Conservation (phyloP, 2,113 vertebrate genomes). For the Proteles cristata region DNA sequence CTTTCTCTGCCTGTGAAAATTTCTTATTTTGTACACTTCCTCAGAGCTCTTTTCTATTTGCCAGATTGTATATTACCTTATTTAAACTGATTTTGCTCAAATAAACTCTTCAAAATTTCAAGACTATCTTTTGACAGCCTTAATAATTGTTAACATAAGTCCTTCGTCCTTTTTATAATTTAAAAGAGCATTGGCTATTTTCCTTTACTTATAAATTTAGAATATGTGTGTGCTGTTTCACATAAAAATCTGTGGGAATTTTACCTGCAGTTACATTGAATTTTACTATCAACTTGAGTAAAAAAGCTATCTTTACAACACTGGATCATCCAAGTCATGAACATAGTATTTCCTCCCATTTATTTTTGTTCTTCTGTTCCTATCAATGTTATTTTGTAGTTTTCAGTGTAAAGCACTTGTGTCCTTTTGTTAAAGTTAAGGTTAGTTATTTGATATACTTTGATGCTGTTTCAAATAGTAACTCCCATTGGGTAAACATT, state of each 20-base stretch:
- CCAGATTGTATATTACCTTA: neutral
- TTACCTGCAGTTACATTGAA: neutral
- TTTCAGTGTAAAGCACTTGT: neutral
- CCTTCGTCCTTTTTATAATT: neutral
- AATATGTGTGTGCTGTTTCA: neutral
- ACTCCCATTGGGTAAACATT: neutral
- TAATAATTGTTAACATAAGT: neutral
- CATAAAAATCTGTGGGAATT: neutral
- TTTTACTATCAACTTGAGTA: neutral
- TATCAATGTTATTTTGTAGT: neutral
- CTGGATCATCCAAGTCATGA: neutral
- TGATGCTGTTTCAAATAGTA: neutral
- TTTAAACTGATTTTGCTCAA: neutral
- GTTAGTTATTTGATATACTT: neutral
- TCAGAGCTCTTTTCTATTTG: neutral
- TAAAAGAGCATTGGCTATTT: neutral
- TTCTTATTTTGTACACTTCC: neutral
- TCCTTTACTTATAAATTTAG: neutral
- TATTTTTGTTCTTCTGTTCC: neutral
- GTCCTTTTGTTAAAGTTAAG: neutral
- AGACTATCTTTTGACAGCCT: neutral
- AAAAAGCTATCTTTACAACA: neutral
- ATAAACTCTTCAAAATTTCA: neutral
- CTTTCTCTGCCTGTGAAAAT: neutral
- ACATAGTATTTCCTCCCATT: neutral